These are phyloP conservation scores for Chaetoderma sp. DNA, from an alignment of 2,888 invertebrate species.

Conservation along the genomic window DNA sequence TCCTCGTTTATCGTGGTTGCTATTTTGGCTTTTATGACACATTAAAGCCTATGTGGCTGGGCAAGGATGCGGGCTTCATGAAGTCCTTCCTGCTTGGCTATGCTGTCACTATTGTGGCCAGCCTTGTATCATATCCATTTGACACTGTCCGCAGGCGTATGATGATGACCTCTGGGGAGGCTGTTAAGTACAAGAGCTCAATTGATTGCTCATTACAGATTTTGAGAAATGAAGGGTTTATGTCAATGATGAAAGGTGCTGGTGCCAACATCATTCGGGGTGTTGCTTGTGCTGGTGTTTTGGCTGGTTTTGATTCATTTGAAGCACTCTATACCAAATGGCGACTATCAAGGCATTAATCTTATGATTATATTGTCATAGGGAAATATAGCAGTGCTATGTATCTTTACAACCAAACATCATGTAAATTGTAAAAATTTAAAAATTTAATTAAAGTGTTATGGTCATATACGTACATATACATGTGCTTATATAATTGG, in stretches of 20 bases:
- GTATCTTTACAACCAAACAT: no score
- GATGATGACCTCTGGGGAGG: constrained; percentile 93
- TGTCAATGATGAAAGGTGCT: constrained; percentile 91
- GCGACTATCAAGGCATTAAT: no score
- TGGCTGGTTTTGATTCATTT: constrained; percentile 68
- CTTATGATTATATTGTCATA: no score
- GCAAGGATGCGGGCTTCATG: constrained; percentile 58
- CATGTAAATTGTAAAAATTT: no score
- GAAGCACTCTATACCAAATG: constrained; percentile 62
- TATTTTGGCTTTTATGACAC: constrained; percentile 71
- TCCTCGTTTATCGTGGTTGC: constrained; percentile 69
- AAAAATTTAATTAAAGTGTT: no score
- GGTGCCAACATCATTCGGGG: constrained; percentile 69
- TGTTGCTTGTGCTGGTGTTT: constrained; percentile 68
- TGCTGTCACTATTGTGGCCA: constrained; percentile 85
- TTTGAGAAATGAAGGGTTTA: constrained; percentile 82
- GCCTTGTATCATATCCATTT: constrained; percentile 96
- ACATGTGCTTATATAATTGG: no score
- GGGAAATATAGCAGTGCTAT: no score
- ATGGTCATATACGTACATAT: no score
- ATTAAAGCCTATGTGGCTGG: constrained; percentile 68
- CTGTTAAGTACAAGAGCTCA: constrained; percentile 79
- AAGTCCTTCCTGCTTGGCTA: constrained; percentile 65
- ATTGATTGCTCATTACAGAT: constrained; percentile 92
- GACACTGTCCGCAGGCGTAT: constrained; percentile 93